Conservation (phyloP, 1,140 invertebrate genomes). For the Papilio dardanus region DNA sequence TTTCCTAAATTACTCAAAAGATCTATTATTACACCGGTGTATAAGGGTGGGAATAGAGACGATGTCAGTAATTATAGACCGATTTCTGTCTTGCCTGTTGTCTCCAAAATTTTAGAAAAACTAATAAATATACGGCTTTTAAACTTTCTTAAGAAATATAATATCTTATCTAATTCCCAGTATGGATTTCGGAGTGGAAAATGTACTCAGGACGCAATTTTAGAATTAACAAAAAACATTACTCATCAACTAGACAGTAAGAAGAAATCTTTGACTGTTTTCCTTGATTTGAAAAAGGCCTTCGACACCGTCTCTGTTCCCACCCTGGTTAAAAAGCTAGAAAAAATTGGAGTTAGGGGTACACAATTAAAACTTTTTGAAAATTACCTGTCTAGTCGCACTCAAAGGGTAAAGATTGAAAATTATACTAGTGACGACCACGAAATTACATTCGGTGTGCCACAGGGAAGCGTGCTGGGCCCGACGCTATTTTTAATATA, state of each 20-base stretch:
- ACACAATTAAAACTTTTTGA: conserved; percentile 20
- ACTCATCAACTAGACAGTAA: conserved; percentile 36
- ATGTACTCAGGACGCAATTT: conserved; percentile 58
- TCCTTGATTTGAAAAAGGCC: conserved; percentile 34
- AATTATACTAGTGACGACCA: too few species aligned
- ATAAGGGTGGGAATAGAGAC: conserved; percentile 2
- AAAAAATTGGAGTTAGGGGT: conserved; percentile 33
- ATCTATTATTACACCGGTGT: neutral
- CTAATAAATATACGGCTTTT: neutral
- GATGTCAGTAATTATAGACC: neutral
- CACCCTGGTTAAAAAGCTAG: conserved; percentile 31
- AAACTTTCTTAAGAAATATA: neutral
- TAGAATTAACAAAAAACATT: conserved; percentile 38
- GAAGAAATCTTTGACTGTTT: conserved; percentile 37
- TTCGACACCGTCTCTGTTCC: conserved; percentile 37
- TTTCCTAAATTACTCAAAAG: neutral
- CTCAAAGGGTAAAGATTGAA: too few species aligned
- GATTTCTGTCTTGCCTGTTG: neutral
- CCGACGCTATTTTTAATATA: conserved; percentile 41
- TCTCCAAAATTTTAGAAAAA: conserved; percentile 7
- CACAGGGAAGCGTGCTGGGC: conserved; percentile 38
- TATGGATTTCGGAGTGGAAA: conserved; percentile 57
- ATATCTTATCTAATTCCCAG: conserved; percentile 40
- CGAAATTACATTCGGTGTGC: conserved; percentile 11
- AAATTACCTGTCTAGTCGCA: too few species aligned